Base-by-base conservation (phyloP, 2,113 vertebrate genomes). In the Micronycteris hirsuta region DNA sequence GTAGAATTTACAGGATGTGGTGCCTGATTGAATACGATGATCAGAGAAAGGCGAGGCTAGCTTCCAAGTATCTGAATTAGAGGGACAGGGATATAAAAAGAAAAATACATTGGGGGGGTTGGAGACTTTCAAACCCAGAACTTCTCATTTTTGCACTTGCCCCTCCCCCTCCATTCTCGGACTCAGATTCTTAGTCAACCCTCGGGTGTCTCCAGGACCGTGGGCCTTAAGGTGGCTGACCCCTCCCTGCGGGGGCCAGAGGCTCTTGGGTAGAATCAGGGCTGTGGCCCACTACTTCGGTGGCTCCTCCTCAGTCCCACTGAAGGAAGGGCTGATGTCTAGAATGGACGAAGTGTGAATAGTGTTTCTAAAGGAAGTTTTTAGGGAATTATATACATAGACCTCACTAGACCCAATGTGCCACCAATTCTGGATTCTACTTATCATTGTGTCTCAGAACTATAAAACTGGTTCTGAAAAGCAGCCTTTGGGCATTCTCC, bases 231-330 rank as follows among this genome's bases (percentile, higher is more conserved):
- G 56, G n/a, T 36, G 7, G 31, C 31, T 26, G 49, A 33, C 54
- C 71, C 47, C 71, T 38, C 63, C 33, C 54, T 61, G 7, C 70
- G n/a, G 22, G 33, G 10, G 82, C 41, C 58, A 19, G 58, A 22
- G 68, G 38, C 41, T 31, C 24, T 36, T 0, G 14, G 77, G 65
- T 1, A 2, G 14, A n/a, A 10, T 26, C 6, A 24, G 49, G 67
- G 15, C 36, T 8, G 0, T 33, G 31, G 19, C 3, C n/a, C 26
- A 9, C 17, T 5, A n/a, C 36, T 36, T 77, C 11, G 0, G 9
- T 15, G 41, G 22, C 13, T 33, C 49, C 61, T 24, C 4, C 26
- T 63, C 26, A 17, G 80, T 28, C 43, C 43, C 17, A 4, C 1
- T 31, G 13, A 52, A 83, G 43, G 80, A 52, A 71, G 71, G 24